These are phyloP conservation scores for Argyresthia albistria DNA, from an alignment of 2,888 invertebrate genomes.

Conservation along the genomic window DNA sequence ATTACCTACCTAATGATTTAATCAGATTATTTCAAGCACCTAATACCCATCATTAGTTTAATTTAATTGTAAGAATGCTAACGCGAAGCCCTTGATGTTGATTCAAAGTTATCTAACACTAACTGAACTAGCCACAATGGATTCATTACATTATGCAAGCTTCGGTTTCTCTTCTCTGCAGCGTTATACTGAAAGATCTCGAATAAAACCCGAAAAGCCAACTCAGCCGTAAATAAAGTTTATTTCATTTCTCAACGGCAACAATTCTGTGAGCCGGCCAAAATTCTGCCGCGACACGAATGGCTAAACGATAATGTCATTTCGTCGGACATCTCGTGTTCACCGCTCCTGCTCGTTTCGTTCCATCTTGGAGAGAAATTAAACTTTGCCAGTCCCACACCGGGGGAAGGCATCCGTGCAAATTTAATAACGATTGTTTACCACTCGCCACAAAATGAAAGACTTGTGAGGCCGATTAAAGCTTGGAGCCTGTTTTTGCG, in stretches of 20 bases:
- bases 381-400: constrained; percentile 32
- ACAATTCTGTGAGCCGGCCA: constrained; percentile 36
- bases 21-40: too few species aligned
- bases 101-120: too few species aligned
- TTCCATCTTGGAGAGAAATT: constrained; percentile 34
- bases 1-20: neutral
- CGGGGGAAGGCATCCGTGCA: constrained; percentile 54
- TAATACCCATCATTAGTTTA: too few species aligned
- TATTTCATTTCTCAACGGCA: constrained; percentile 28
- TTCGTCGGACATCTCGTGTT: constrained; percentile 42
- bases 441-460: constrained; percentile 53
- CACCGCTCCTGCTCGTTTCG: constrained; percentile 37
- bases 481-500: constrained; percentile 6
- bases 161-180: neutral
- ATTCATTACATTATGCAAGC: neutral
- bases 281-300: constrained; percentile 37
- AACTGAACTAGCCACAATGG: too few species aligned
- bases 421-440: constrained; percentile 71
- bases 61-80: too few species aligned
- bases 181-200: neutral
- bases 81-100: too few species aligned
- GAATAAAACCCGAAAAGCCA: neutral
- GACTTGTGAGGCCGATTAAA: constrained; percentile 45
- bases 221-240: constrained; percentile 19
- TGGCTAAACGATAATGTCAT: constrained; percentile 47